Base-by-base conservation (phyloP, 2,797 vertebrate genomes). In the Dendrocincla fuliginosa region DNA sequence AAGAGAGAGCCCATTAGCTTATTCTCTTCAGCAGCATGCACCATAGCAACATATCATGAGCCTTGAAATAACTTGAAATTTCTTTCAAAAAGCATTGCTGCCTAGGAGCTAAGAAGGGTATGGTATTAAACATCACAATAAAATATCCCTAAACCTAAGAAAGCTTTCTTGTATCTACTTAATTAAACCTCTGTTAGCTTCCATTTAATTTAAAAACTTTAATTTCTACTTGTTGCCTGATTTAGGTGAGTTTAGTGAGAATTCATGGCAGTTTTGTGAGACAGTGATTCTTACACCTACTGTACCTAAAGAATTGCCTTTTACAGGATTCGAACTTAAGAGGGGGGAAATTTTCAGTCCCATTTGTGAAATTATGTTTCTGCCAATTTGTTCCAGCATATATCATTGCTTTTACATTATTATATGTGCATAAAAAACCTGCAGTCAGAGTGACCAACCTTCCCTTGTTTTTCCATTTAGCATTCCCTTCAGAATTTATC, bases 1-100 rank as follows among this genome's bases (percentile, higher is more conserved):
- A 99, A 98, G 98, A 98, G 98, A 99, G 98, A 99, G 98, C 98
- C 99, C 99, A 99, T 99, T 99, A 99, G 98, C 98, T 99, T 98
- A 98, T 99, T 98, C 98, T 99, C 98, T 98, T 98, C 97, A 93
- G 97, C 97, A 97, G 97, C 97, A 96, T 97, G 96, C 94, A 97
- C 97, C 97, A 98, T 97, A 98, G 98, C 98, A 98, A 98, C 98
- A 98, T 97, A 98, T 95, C 96, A 91, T 97, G 97, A 97, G 95
- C 94, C 96, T 93, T 96, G 91, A 98, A 97, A 97, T 97, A 98
- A 98, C 96, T 95, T 97, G 93, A 89, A 94, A 93, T 90, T 96
- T 93, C 88, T 95, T 88, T 91, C 87, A 91, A 73, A 97, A 97
- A 85, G 50, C 64, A 59, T 94, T 95, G 44, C 75, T 76, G 46